Conservation (phyloP, 2,888 invertebrate genomes). For the Diadegma fenestrale region DNA sequence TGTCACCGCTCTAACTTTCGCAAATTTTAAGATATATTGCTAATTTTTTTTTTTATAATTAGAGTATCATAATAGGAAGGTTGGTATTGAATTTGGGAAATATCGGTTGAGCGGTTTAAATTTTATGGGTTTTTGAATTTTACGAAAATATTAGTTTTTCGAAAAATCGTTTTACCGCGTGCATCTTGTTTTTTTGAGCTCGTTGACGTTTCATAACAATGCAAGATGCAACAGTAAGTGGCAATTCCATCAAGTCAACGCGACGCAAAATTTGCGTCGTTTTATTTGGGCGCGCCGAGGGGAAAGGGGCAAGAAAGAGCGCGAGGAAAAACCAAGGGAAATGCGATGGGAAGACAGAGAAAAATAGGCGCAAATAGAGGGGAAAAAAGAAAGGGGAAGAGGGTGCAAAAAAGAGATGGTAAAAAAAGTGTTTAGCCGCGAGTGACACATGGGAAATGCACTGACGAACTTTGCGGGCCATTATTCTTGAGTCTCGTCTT, state of each 20-base stretch:
- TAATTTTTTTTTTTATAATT: too few species aligned
- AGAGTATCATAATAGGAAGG: too few species aligned
- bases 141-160: too few species aligned
- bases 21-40: too few species aligned
- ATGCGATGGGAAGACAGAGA: conserved; percentile 13
- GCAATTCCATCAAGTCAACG: conserved; percentile 62
- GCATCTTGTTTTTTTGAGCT: conserved; percentile 40
- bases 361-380: not conserved
- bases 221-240: conserved; percentile 60
- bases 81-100: too few species aligned
- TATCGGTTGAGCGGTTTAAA: too few species aligned
- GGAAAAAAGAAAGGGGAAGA: conserved; percentile 9
- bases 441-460: conserved; percentile 71
- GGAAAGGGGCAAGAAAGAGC: not conserved
- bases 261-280: conserved; percentile 68
- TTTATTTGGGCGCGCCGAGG: not conserved
- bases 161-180: too few species aligned
- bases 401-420: conserved; percentile 30
- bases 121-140: too few species aligned
- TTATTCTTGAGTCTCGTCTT: conserved; percentile 29
- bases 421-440: conserved; percentile 44
- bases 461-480: conserved; percentile 66
- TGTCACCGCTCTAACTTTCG: too few species aligned
- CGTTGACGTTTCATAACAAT: conserved; percentile 46
- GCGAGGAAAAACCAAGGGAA: not conserved